Percentiles rank a stretch among this genome's conserved stretches.
These are phyloP conservation scores for Formicarius rufipectus DNA, from an alignment of 2,113 vertebrate species.

Conservation along the genomic window DNA sequence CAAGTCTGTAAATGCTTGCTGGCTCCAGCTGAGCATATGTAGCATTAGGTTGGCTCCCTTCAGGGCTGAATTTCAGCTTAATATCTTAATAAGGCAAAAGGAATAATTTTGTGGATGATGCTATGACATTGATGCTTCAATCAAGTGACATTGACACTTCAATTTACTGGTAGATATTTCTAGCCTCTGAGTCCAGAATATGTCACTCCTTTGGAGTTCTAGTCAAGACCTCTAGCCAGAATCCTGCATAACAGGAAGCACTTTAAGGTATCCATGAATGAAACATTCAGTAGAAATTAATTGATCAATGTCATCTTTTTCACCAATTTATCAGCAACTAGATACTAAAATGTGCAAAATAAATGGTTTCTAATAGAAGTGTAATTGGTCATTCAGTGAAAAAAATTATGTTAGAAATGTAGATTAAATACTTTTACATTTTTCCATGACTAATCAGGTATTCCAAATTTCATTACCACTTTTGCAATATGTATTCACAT, in stretches of 20 bases:
- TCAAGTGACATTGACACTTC: not conserved
- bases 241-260: not conserved
- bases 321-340: constrained; percentile 20
- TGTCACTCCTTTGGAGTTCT: not conserved
- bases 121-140: not conserved
- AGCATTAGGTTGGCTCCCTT: not conserved
- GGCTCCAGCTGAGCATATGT: not conserved
- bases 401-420: constrained; percentile 1
- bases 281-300: not conserved
- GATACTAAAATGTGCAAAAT: constrained; percentile 42
- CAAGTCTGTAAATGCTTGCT: not conserved
- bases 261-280: constrained; percentile 1
- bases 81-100: not conserved
- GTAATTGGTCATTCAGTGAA: constrained; percentile 1
- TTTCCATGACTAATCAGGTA: constrained; percentile 21
- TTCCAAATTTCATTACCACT: constrained; percentile 21
- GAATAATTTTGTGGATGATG: not conserved
- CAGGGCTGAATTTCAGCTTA: not conserved
- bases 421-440: not conserved
- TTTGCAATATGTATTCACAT: not conserved
- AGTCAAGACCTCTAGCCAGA: not conserved
- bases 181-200: not conserved
- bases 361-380: not conserved
- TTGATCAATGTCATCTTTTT: constrained; percentile 8
- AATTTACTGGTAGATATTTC: not conserved